phyloP scores from a whole-genome alignment of 2,113 vertebrate genomes.

The Carassius gibelio region DNA sequence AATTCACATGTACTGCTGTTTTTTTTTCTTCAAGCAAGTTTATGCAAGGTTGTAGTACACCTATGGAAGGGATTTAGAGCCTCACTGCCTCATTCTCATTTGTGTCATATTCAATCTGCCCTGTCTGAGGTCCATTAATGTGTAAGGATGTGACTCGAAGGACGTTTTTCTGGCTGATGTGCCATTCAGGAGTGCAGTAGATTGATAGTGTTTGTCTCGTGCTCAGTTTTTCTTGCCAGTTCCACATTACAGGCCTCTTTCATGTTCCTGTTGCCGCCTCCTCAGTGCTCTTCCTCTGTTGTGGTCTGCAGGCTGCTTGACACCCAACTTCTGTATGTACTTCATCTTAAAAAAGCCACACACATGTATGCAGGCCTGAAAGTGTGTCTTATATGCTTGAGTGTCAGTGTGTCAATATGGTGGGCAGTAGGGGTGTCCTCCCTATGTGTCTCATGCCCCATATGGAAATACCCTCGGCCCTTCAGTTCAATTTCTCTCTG shows the following conservation, averaged over 20 bases:
- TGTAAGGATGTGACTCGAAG: neutral
- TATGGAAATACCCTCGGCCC: conserved; percentile 55
- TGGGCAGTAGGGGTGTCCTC: conserved; percentile 33
- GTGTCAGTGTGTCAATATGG: neutral
- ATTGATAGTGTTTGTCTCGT: conserved; percentile 52
- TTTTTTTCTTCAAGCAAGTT: neutral
- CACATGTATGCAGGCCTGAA: neutral
- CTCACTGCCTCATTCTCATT: neutral
- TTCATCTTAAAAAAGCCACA: conserved; percentile 20
- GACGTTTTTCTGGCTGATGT: neutral
- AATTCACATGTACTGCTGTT: neutral
- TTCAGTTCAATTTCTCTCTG: conserved; percentile 41
- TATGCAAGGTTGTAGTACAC: neutral
- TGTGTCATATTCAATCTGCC: neutral
- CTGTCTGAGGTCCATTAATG: neutral
- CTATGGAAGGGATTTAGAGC: neutral
- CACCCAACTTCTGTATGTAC: conserved; percentile 69
- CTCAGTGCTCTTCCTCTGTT: conserved; percentile 78
- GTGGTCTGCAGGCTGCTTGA: conserved; percentile 74
- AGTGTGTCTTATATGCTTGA: neutral
- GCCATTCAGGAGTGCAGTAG: neutral
- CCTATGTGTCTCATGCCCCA: conserved; percentile 27
- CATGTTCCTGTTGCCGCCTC: conserved; percentile 77
- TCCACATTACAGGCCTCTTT: conserved; percentile 79
- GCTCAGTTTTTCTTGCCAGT: conserved; percentile 70